These are phyloP conservation scores for Pristis pectinata DNA, from an alignment of 2,797 vertebrate species.

Conservation along the genomic window DNA sequence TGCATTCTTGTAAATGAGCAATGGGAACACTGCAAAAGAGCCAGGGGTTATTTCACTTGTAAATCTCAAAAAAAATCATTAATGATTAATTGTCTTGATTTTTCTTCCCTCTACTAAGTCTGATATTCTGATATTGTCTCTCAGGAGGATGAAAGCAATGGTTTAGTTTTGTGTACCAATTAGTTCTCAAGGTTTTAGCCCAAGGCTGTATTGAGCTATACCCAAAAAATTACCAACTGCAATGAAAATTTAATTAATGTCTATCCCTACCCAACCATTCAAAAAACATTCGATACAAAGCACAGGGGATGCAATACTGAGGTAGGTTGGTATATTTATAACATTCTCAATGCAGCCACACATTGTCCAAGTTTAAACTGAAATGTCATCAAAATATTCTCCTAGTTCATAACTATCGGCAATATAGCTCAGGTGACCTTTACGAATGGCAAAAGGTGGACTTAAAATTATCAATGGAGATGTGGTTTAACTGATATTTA, in stretches of 20 bases:
- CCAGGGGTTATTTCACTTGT: neutral
- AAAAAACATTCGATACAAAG: constrained; percentile 3
- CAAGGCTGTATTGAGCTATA: neutral
- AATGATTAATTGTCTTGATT: constrained; percentile 18
- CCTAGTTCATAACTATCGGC: neutral
- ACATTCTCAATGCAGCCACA: neutral
- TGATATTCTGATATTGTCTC: neutral
- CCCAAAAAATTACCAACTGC: neutral
- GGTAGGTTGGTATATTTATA: neutral
- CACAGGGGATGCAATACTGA: neutral
- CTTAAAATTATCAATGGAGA: neutral
- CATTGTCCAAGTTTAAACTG: neutral
- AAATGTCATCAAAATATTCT: neutral
- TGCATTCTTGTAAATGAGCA: neutral
- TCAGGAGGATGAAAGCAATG: constrained; percentile 9
- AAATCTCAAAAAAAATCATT: neutral
- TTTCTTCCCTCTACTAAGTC: neutral
- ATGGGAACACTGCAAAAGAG: neutral
- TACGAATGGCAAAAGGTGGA: neutral
- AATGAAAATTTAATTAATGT: constrained; percentile 1
- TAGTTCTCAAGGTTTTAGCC: neutral
- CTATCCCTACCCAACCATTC: neutral
- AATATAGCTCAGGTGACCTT: neutral
- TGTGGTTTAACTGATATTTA: too few relatives aligned
- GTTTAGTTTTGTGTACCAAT: neutral